Percentiles rank a stretch among this genome's conserved stretches.
phyloP scores from a whole-genome alignment of 2,113 vertebrate genomes.

The Xiphophorus maculatus region DNA sequence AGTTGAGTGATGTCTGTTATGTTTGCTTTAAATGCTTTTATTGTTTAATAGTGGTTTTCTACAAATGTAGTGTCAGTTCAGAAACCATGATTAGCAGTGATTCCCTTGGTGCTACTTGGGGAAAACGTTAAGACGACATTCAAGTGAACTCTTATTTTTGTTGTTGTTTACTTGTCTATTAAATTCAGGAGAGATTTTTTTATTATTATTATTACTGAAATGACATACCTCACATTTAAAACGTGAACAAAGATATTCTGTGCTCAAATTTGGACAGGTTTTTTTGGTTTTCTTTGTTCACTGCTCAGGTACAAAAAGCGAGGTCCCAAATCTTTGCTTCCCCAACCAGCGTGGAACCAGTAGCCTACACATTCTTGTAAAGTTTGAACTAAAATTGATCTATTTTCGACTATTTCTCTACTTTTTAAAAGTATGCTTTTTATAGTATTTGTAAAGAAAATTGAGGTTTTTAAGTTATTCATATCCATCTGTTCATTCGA shows the following conservation, averaged over 20 bases:
- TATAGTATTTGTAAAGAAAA: constrained; percentile 79
- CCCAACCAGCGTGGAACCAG: constrained; percentile 59
- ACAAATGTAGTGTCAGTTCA: constrained; percentile 49
- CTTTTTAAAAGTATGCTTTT: constrained; percentile 78
- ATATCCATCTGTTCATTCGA: constrained; percentile 52
- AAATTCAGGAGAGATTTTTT: constrained; percentile 52
- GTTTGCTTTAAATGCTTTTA: constrained; percentile 65
- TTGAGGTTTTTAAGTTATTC: constrained; percentile 74
- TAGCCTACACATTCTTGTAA: constrained; percentile 72
- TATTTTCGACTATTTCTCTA: constrained; percentile 78
- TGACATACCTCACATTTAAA: constrained; percentile 60
- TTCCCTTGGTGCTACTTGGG: constrained; percentile 63
- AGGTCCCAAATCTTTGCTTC: constrained; percentile 28
- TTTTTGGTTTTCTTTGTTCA: constrained; percentile 65
- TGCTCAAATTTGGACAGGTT: constrained; percentile 56
- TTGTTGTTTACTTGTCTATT: constrained; percentile 57
- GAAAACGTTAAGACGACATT: constrained; percentile 55
- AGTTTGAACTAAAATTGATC: constrained; percentile 68
- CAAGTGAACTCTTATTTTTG: constrained; percentile 43
- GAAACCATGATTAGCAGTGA: constrained; percentile 44
- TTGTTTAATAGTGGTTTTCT: constrained; percentile 57
- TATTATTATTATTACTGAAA: constrained; percentile 21
- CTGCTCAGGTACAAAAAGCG: constrained; percentile 68
- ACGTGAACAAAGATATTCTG: constrained; percentile 55
- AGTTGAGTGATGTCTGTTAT: constrained; percentile 38